phyloP scores from a whole-genome alignment of 1,140 invertebrate genomes.

The Meloidogyne exigua region DNA sequence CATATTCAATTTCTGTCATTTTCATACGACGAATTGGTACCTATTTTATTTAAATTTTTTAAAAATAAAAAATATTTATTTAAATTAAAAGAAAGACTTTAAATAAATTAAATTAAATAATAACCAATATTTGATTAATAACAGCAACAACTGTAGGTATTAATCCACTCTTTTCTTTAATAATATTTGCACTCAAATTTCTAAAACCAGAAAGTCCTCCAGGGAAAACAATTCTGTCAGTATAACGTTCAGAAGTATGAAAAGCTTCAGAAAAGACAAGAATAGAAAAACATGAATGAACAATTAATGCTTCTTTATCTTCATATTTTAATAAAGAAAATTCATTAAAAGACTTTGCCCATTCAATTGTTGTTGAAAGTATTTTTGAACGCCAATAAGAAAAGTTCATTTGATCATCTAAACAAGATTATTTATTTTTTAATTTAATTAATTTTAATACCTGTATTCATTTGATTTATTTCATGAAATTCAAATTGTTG shows the following conservation, averaged over 20 bases:
- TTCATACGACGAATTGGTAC: constrained; percentile 55
- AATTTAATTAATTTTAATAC: neutral
- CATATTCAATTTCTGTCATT: constrained; percentile 59
- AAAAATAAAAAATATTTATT: neutral
- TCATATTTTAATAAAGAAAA: constrained; percentile 41
- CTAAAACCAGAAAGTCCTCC: constrained; percentile 52
- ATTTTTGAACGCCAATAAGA: constrained; percentile 62
- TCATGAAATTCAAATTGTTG: constrained; percentile 43
- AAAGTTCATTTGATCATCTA: constrained; percentile 56
- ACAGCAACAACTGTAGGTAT: constrained; percentile 63
- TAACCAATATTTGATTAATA: constrained; percentile 61
- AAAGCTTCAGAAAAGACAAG: constrained; percentile 62
- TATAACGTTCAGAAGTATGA: constrained; percentile 59
- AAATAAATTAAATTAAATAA: constrained; percentile 14
- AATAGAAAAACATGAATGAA: constrained; percentile 57
- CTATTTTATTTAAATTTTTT: neutral
- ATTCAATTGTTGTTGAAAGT: constrained; percentile 56
- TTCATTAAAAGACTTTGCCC: constrained; percentile 58
- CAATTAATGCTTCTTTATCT: constrained; percentile 53
- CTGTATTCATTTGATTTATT: constrained; percentile 40
- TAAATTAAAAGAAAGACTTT: constrained; percentile 39
- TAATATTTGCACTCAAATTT: constrained; percentile 55
- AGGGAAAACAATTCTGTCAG: constrained; percentile 59
- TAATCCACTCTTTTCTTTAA: constrained; percentile 55
- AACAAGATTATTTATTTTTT: too few species aligned